phyloP scores from a whole-genome alignment of 2,888 invertebrate genomes.

The Tenthredo notha region DNA sequence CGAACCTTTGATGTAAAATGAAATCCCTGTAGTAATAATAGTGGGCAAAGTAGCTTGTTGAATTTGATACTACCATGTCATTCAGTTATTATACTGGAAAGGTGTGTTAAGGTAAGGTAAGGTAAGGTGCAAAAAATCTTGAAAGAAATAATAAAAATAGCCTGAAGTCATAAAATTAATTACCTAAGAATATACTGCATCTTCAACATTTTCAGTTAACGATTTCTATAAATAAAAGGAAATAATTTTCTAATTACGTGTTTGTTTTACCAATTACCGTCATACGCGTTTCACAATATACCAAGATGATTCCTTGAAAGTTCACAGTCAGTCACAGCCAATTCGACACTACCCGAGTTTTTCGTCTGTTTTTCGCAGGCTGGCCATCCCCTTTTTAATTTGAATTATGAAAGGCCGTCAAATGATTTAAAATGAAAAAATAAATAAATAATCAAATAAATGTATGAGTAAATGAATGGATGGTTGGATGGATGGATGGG shows the following conservation, averaged over 20 bases:
- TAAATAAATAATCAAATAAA: no score
- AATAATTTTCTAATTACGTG: not conserved
- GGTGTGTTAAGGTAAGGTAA: no score
- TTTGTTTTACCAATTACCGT: not conserved
- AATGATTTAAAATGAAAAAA: no score
- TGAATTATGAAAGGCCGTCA: no score
- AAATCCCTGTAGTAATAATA: not conserved
- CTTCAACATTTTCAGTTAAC: not conserved
- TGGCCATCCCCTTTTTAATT: no score
- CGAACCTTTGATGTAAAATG: not conserved
- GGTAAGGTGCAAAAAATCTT: not conserved
- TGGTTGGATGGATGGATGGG: no score
- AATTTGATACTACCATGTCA: not conserved
- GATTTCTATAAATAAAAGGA: not conserved
- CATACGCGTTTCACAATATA: not conserved
- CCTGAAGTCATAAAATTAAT: slow-evolving; percentile 8
- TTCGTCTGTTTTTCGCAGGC: no score
- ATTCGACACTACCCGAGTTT: no score
- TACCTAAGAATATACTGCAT: not conserved
- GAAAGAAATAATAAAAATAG: slow-evolving; percentile 21
- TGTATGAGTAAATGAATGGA: no score
- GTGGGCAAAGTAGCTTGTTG: not conserved
- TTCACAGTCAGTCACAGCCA: no score
- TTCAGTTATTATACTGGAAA: not conserved
- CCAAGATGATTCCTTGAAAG: no score